phyloP scores from a whole-genome alignment of 2,797 vertebrate species.

The Chelmon rostratus region DNA sequence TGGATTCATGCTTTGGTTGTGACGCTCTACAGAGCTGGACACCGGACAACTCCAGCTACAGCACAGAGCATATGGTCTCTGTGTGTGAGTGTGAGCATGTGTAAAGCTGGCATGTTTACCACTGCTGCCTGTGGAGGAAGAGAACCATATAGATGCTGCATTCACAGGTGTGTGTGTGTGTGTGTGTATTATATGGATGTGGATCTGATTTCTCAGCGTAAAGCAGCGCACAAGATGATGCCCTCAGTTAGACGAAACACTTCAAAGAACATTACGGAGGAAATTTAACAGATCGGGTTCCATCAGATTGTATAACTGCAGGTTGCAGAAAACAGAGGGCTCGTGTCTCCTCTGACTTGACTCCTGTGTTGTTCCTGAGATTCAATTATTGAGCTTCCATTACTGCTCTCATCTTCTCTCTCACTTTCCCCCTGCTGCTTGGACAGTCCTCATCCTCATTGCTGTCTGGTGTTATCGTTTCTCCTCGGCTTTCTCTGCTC shows the following conservation, averaged over 20 bases:
- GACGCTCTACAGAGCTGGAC: slow-evolving; percentile 57
- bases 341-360: neutral
- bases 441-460: slow-evolving; percentile 5
- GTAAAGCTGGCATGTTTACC: slow-evolving; percentile 40
- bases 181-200: neutral
- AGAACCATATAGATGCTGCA: slow-evolving; percentile 39
- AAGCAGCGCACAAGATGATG: slow-evolving; percentile 6
- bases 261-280: neutral
- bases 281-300: slow-evolving; percentile 10
- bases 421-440: neutral
- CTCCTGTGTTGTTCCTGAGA: slow-evolving; percentile 3
- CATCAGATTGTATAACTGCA: neutral
- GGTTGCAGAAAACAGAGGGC: neutral
- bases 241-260: too few relatives aligned
- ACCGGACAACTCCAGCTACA: slow-evolving; percentile 35
- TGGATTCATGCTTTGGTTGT: slow-evolving; percentile 33
- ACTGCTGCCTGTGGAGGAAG: slow-evolving; percentile 44
- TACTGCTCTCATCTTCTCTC: neutral
- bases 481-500: slow-evolving; percentile 1
- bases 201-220: slow-evolving; percentile 24
- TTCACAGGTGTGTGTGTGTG: slow-evolving; percentile 31
- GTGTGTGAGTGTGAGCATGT: slow-evolving; percentile 45
- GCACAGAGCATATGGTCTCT: slow-evolving; percentile 65
- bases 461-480: slow-evolving; percentile 5
- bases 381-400: neutral